Evolutionary conservation across 1,140 invertebrate genomes (phyloP).

Genomic region (Pantala flavescens): DNA sequence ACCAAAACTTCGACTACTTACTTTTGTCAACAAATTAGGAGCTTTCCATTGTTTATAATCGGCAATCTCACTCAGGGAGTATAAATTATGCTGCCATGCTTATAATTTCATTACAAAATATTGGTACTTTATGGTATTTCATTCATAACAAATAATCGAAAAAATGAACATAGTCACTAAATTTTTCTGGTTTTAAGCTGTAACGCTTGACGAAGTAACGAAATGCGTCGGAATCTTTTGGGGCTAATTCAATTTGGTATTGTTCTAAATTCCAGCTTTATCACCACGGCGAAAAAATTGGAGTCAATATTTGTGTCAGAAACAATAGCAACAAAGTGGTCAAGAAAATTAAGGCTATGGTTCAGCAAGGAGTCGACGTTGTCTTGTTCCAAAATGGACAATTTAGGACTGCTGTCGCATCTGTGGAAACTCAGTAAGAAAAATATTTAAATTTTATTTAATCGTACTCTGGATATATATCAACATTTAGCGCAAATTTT

Average conservation of each 20-base stretch:
- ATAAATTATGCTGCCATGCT: neutral
- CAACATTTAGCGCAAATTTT: too few species aligned
- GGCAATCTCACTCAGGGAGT: slow-evolving; percentile 14
- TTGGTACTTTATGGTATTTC: too few species aligned
- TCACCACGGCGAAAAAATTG: slow-evolving; percentile 88
- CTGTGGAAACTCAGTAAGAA: slow-evolving; percentile 80
- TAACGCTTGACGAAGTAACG: too few species aligned
- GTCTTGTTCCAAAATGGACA: slow-evolving; percentile 98
- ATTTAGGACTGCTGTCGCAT: slow-evolving; percentile 87
- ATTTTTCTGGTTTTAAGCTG: too few species aligned
- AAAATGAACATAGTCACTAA: too few species aligned
- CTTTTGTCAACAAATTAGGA: slow-evolving; percentile 19
- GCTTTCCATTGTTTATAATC: slow-evolving; percentile 13
- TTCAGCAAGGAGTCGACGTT: slow-evolving; percentile 94
- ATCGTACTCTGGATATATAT: neutral
- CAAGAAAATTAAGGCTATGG: slow-evolving; percentile 89
- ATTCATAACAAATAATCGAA: too few species aligned
- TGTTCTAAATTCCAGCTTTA: slow-evolving; percentile 59
- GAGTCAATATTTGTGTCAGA: slow-evolving; percentile 85
- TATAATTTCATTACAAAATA: too few species aligned
- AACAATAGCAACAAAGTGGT: slow-evolving; percentile 98
- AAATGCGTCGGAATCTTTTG: too few species aligned
- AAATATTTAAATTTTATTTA: slow-evolving; percentile 13
- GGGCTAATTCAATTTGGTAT: neutral
- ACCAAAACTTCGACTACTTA: too few species aligned